These are phyloP conservation scores for Theretra japonica DNA, from an alignment of 2,888 invertebrate species.

Conservation along the genomic window DNA sequence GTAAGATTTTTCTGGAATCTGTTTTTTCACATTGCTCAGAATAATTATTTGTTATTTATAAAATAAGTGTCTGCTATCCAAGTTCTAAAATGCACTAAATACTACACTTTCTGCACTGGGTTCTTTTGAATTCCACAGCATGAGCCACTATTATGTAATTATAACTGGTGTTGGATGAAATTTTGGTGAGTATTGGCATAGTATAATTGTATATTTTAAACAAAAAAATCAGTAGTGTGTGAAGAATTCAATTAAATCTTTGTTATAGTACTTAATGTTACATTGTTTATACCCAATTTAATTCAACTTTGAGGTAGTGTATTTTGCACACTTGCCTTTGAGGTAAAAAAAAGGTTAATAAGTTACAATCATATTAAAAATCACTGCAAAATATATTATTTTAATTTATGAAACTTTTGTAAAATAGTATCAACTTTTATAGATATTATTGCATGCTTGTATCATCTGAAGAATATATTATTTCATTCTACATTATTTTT, in stretches of 20 bases:
- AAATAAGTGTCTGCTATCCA: not conserved
- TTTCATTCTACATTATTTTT: not conserved
- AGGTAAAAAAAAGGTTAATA: no score
- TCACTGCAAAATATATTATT: not conserved
- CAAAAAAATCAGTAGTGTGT: no score
- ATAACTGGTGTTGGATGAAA: conserved; percentile 35
- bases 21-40: not conserved
- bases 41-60: not conserved
- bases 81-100: not conserved
- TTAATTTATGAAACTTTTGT: no score
- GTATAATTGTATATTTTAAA: no score
- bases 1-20: not conserved
- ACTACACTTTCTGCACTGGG: conserved; percentile 44
- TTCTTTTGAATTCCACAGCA: conserved; percentile 51
- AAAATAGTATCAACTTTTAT: no score
- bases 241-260: no score
- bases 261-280: not conserved
- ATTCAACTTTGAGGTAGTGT: no score
- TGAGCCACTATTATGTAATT: conserved; percentile 44
- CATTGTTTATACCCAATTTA: not conserved
- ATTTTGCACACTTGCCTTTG: no score
- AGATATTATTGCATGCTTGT: not conserved
- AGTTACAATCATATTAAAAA: not conserved
- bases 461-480: not conserved
- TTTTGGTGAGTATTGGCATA: not conserved